Base-by-base conservation (phyloP, 1,140 invertebrate species). In the Drosophila hydei region DNA sequence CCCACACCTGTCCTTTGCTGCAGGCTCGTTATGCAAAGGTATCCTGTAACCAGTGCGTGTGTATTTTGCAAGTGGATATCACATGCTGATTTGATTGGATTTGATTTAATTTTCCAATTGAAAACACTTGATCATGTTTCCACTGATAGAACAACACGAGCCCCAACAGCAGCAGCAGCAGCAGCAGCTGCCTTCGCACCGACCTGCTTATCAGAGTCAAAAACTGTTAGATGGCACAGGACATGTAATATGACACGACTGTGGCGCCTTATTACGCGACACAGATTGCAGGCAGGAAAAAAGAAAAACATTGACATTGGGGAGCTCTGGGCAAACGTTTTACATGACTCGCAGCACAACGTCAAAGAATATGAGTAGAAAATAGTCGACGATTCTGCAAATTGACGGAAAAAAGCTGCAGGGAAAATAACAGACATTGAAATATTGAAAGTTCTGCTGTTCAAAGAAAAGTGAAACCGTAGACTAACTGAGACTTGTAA, bases 91-190 rank as follows among this genome's bases (percentile, higher is more conserved):
- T 87, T 87, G 83, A 87, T 87, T 87, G 83, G 78, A 83, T 88
- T 87, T 87, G 83, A 87, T 87, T 87, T 87, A 87, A 87, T 87
- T 87, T 87, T 87, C 83, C 83, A 88, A 87, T 83, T 88, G 83
- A 87, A 88, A 88, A 88, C 83, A 88, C 84, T 87, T 83, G 74
- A 81, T 88, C 81, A 81, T 81, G 75, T 85, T 81, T 63, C 52
- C 30, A 42, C 50, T 38, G 55, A 54, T 74, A 68, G 48, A 77
- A 62, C 47, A 87, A 77, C 74, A 87, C 14, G 19, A 27, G 30
- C n/a, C n/a, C n/a, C n/a, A n/a, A n/a, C 36, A 40, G 51, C 40
- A 36, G 43, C 36, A 21, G 48, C 54, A n/a, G n/a, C 36, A 40
- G 51, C 40, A 36, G 43, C 36, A 21, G 48, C 54, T 23, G 7